phyloP scores from a whole-genome alignment of 2,888 invertebrate species.

The Drosophila niveifrons region DNA sequence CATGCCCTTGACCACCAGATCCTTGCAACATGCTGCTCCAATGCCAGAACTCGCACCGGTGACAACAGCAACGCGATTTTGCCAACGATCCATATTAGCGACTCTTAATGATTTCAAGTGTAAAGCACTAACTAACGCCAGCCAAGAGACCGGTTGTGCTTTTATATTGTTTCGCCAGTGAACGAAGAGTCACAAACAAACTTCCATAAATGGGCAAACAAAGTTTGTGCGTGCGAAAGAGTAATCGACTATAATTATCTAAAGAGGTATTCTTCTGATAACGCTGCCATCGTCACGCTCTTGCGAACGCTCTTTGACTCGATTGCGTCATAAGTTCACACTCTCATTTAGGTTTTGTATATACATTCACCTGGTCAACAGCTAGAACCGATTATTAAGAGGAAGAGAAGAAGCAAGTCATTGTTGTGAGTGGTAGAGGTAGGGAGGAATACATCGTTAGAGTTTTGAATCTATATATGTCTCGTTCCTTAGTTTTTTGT shows the following conservation, averaged over 20 bases:
- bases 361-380: neutral
- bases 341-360: neutral
- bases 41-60: constrained; percentile 15
- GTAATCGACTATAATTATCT: constrained; percentile 14
- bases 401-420: neutral
- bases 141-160: neutral
- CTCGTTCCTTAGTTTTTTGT: too few species aligned
- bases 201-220: neutral
- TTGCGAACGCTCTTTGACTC: neutral
- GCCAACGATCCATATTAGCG: constrained; percentile 16
- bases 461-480: too few species aligned
- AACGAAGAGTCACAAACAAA: neutral
- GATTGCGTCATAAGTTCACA: neutral
- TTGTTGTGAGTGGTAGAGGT: neutral
- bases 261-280: constrained; percentile 4
- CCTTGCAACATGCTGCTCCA: constrained; percentile 20
- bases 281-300: constrained; percentile 6
- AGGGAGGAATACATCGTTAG: neutral
- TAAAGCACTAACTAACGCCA: neutral
- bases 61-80: constrained; percentile 20
- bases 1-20: constrained; percentile 20
- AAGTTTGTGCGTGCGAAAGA: neutral
- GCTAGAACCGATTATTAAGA: neutral
- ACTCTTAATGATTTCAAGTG: neutral
- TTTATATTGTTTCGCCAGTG: constrained; percentile 6